A percentile compares a stretch with the other conserved stretches of the same genome.
Evolutionary conservation across 2,113 vertebrate species (phyloP).

Genomic region (Rhinogobius similis): DNA sequence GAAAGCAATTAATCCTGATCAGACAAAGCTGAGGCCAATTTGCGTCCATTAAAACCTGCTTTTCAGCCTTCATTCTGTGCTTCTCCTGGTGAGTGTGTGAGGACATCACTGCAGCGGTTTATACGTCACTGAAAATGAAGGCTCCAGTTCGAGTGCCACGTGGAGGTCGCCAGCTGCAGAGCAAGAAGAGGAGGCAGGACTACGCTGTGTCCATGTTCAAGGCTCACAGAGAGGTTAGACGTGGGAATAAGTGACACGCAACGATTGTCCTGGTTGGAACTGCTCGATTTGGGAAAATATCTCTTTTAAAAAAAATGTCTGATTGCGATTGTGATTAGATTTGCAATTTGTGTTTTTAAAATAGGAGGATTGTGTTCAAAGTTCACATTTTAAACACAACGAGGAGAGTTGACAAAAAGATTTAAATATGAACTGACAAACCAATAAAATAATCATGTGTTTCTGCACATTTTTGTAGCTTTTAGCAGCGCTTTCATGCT

Average conservation of each 20-base stretch:
- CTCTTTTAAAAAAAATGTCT: too few relatives aligned
- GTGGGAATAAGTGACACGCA: background rate
- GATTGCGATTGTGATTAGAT: too few relatives aligned
- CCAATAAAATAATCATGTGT: too few relatives aligned
- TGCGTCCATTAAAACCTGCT: constrained; percentile 38
- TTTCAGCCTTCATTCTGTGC: background rate
- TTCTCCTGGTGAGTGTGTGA: background rate
- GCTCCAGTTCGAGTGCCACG: background rate
- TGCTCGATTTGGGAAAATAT: too few relatives aligned
- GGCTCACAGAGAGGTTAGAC: constrained; percentile 63
- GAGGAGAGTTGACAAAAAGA: too few relatives aligned
- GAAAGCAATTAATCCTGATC: constrained; percentile 55
- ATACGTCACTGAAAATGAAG: constrained; percentile 52
- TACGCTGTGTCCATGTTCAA: constrained; percentile 51
- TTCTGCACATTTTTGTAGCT: too few relatives aligned
- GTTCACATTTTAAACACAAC: too few relatives aligned
- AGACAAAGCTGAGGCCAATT: constrained; percentile 60
- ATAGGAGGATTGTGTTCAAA: too few relatives aligned
- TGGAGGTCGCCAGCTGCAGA: constrained; percentile 3
- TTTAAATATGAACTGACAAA: too few relatives aligned
- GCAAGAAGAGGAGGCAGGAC: constrained; percentile 19
- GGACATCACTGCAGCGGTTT: background rate
- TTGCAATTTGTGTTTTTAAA: too few relatives aligned
- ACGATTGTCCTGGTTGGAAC: too few relatives aligned
- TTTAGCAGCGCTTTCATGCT: too few relatives aligned